Conservation (phyloP, 2,797 vertebrate species). For the Peromyscus aztecus region DNA sequence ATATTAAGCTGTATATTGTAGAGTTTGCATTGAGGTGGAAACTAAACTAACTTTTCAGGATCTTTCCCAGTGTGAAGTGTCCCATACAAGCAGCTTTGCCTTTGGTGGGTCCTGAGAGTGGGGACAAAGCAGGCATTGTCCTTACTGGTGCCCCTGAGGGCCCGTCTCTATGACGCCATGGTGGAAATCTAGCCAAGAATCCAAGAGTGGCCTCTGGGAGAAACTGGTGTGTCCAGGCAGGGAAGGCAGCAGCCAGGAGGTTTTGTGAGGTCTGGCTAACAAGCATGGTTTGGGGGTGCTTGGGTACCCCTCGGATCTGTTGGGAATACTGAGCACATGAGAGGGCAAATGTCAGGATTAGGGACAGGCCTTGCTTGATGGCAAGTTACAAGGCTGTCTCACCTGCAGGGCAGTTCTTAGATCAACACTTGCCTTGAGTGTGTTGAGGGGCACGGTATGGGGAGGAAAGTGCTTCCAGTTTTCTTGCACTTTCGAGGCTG, state of each 20-base stretch:
- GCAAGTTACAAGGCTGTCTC: background rate
- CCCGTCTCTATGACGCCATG: constrained; percentile 30
- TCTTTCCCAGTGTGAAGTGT: background rate
- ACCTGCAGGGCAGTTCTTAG: background rate
- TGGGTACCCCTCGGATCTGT: background rate
- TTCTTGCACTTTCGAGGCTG: background rate
- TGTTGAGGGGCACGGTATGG: background rate
- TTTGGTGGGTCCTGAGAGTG: background rate
- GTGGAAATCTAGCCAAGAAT: constrained; percentile 65
- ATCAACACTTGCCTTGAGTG: accelerated
- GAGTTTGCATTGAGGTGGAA: background rate
- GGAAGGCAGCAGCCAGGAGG: accelerated
- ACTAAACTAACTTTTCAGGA: background rate
- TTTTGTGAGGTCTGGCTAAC: background rate
- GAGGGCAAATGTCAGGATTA: background rate
- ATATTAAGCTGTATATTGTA: constrained; percentile 39
- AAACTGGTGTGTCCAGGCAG: background rate
- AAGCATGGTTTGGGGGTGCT: background rate
- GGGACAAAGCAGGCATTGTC: constrained; percentile 49
- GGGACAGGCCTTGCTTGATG: background rate
- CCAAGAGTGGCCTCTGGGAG: constrained; percentile 49
- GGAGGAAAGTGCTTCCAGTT: background rate
- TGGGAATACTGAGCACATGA: background rate
- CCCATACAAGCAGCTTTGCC: background rate
- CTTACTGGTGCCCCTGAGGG: background rate